Conservation (phyloP, 1,140 invertebrate genomes). For the Drosophila varians region DNA sequence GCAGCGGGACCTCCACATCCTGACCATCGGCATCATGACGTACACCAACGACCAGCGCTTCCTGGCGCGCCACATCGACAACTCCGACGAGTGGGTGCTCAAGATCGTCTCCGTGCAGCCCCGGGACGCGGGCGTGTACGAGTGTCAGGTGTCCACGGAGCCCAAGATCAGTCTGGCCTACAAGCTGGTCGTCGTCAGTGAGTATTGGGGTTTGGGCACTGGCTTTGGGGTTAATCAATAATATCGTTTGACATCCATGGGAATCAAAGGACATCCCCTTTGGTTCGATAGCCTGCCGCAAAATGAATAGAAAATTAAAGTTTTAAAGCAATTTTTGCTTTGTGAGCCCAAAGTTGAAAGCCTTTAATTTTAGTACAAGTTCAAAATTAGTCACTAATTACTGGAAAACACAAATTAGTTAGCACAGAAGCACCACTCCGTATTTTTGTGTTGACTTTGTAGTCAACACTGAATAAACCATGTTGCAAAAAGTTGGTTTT, state of each 20-base stretch:
- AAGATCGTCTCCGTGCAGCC: slow-evolving; percentile 92
- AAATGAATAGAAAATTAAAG: too few species aligned
- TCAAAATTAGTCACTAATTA: too few species aligned
- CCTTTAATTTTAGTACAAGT: too few species aligned
- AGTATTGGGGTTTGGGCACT: slow-evolving; percentile 82
- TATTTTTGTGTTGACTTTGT: neutral
- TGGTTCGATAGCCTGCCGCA: too few species aligned
- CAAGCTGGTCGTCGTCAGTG: slow-evolving; percentile 92
- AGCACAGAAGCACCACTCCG: too few species aligned
- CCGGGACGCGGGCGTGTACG: slow-evolving; percentile 90
- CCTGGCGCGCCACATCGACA: slow-evolving; percentile 90
- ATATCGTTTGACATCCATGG: neutral
- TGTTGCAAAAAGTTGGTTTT: neutral
- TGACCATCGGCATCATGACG: slow-evolving; percentile 90
- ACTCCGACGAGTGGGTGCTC: slow-evolving; percentile 93
- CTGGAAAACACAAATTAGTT: too few species aligned
- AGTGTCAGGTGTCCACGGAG: slow-evolving; percentile 94
- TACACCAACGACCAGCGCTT: slow-evolving; percentile 92
- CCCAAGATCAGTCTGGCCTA: slow-evolving; percentile 93
- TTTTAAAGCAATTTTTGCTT: too few species aligned
- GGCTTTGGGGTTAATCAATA: neutral
- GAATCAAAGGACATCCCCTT: neutral
- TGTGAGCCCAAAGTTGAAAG: too few species aligned
- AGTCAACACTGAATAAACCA: neutral
- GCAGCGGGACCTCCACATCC: slow-evolving; percentile 89